Evolutionary conservation across 2,113 vertebrate genomes (phyloP).

Genomic region (Macrotis lagotis): DNA sequence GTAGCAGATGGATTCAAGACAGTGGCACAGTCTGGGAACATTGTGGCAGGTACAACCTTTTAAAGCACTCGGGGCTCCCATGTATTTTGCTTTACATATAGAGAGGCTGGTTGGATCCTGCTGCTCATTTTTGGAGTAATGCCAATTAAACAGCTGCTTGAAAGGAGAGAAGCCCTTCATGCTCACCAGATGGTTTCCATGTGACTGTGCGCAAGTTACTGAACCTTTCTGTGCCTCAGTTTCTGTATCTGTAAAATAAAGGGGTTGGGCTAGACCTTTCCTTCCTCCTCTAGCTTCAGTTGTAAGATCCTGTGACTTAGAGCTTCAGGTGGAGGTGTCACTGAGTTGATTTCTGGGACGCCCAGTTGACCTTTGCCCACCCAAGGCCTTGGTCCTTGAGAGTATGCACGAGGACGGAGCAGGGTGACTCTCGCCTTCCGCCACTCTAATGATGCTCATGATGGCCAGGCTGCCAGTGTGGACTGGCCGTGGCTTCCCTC

Average conservation of each 20-base stretch:
- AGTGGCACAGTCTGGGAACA: slow-evolving; percentile 96
- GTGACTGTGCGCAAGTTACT: too few relatives aligned
- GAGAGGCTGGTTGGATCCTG: not conserved
- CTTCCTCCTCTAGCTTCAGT: not conserved
- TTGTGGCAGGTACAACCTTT: slow-evolving; percentile 92
- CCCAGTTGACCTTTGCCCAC: not conserved
- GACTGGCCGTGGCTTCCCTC: too few relatives aligned
- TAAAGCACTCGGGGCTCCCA: not conserved
- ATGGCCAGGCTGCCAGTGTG: too few relatives aligned
- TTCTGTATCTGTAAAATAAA: not conserved
- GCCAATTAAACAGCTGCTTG: not conserved
- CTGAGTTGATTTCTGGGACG: too few relatives aligned
- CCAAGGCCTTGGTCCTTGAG: too few relatives aligned
- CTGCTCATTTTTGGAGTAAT: not conserved
- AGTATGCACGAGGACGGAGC: too few relatives aligned
- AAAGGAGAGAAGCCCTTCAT: not conserved
- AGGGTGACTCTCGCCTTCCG: too few relatives aligned
- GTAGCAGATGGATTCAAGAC: slow-evolving; percentile 99
- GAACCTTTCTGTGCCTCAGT: too few relatives aligned
- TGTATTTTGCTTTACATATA: not conserved
- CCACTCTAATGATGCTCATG: too few relatives aligned
- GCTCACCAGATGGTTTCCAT: not conserved
- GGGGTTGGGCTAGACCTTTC: not conserved
- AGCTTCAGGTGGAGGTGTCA: not conserved
- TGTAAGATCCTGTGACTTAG: not conserved